A percentile compares a stretch with the other conserved stretches of the same genome.
Evolutionary conservation across 2,888 invertebrate genomes (phyloP).

Genomic region (Leucophenga maculata): DNA sequence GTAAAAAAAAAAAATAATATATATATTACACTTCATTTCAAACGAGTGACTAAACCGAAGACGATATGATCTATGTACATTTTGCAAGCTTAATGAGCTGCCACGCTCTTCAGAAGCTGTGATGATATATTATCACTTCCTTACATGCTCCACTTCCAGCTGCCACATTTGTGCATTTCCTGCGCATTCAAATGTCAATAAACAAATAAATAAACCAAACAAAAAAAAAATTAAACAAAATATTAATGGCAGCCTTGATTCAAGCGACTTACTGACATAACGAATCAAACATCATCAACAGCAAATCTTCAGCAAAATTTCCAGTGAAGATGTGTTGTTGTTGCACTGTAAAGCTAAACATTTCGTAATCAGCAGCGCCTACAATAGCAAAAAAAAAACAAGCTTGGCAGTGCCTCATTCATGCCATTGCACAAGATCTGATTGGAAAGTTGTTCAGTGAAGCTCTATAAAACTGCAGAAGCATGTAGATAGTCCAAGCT

Average conservation of each 20-base stretch:
- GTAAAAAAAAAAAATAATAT: too few relatives aligned
- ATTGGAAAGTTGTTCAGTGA: too few relatives aligned
- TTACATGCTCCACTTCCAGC: not conserved
- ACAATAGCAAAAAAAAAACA: not conserved
- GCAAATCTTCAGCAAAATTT: not conserved
- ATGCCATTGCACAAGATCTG: not conserved
- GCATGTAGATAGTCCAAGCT: too few relatives aligned
- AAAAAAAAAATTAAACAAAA: too few relatives aligned
- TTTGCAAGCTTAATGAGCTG: too few relatives aligned
- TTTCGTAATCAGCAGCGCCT: not conserved
- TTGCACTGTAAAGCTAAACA: not conserved
- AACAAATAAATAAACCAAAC: not conserved
- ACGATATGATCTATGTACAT: too few relatives aligned
- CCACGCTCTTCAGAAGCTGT: too few relatives aligned
- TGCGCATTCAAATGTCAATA: not conserved
- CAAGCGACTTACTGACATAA: constrained; percentile 12
- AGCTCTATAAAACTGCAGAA: too few relatives aligned
- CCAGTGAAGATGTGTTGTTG: too few relatives aligned
- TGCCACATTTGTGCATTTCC: not conserved
- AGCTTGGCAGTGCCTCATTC: too few relatives aligned
- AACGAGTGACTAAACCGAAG: too few relatives aligned
- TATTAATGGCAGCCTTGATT: constrained; percentile 10
- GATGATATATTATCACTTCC: not conserved
- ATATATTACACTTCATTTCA: too few relatives aligned
- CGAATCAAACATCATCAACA: not conserved